Evolutionary conservation across 2,797 vertebrate species (phyloP), one percentile per base, ranked within the genome.

Genomic region (Rhadinocentrus ornatus): DNA sequence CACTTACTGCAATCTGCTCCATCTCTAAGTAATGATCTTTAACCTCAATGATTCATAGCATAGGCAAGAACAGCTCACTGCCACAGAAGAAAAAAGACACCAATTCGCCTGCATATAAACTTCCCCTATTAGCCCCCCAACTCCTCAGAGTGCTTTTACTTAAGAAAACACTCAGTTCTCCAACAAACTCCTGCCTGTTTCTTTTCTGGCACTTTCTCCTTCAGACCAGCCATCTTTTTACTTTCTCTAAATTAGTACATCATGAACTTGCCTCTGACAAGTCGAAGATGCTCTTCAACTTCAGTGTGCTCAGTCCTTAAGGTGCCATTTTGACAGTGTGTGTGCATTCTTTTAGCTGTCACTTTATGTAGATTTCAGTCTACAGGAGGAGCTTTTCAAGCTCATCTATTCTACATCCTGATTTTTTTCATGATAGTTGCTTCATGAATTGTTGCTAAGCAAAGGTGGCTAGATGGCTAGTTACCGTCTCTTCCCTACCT

Each of bases 31-130:
- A 69, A 84, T 81, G 74, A 81, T 72, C 74, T 80, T 69, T 73
- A 80, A 79, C 82, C 76, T 86, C 65, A 83, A 83, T 85, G 81
- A 87, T 87, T 89, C 66, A 91, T 86, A 46, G 64, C 24, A 56
- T 5, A 15, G 48, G 37, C 34, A 54, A 34, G 50, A 39, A 56
- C 50, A 41, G 16, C 59, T 66, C 41, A 72, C 24, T 60, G 32
- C 53, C 16, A 62, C 54, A 74, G 32, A 71, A 44, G 41, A 1
- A 10, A 56, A 58, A 72, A 66, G 12, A 27, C 34, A 69, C 50
- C 64, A 63, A 77, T 50, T 69, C 44, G 70, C 67, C 44, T 66
- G 70, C 62, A 58, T 71, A 50, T 52, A 76, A 73, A 69, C 48
- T 63, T 58, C n/a, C 41, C 62, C 61, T 27, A 32, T 67, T 57